A percentile compares a stretch with the other conserved stretches of the same genome.
phyloP scores from a whole-genome alignment of 1,140 invertebrate genomes.

The Trypoxylus dichotomus region DNA sequence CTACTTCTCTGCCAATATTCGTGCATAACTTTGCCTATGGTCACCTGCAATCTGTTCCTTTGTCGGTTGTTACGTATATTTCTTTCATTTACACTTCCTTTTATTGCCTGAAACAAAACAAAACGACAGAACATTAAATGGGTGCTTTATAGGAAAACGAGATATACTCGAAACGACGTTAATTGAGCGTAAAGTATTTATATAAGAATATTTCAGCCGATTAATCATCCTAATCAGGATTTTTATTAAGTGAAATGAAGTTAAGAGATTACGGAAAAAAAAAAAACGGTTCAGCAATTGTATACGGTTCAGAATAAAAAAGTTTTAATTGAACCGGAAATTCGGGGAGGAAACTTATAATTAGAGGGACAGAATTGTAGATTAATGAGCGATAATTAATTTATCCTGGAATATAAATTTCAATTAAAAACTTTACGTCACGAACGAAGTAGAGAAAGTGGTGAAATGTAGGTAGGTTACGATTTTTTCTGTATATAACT shows the following conservation, averaged over 20 bases:
- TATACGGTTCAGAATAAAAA: background rate
- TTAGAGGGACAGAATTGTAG: background rate
- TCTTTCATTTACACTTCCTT: background rate
- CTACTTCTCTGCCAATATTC: constrained; percentile 31
- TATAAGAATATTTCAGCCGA: too few species aligned
- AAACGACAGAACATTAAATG: background rate
- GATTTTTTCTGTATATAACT: too few species aligned
- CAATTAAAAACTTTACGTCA: background rate
- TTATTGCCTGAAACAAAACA: background rate
- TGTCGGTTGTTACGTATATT: background rate
- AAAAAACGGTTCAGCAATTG: background rate
- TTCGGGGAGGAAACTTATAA: background rate
- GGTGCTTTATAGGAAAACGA: too few species aligned
- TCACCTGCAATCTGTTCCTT: background rate
- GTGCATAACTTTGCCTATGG: constrained; percentile 38
- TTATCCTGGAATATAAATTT: background rate
- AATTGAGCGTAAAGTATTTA: too few species aligned
- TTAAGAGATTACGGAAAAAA: background rate
- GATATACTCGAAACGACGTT: too few species aligned
- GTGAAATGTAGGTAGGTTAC: too few species aligned
- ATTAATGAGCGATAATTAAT: background rate
- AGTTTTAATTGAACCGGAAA: background rate
- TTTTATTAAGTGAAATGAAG: background rate
- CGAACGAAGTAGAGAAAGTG: background rate
- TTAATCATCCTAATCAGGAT: too few species aligned